Percentiles rank a stretch among this genome's conserved stretches.
These are phyloP conservation scores for Mycteria americana DNA, from an alignment of 2,797 vertebrate genomes.

Conservation along the genomic window DNA sequence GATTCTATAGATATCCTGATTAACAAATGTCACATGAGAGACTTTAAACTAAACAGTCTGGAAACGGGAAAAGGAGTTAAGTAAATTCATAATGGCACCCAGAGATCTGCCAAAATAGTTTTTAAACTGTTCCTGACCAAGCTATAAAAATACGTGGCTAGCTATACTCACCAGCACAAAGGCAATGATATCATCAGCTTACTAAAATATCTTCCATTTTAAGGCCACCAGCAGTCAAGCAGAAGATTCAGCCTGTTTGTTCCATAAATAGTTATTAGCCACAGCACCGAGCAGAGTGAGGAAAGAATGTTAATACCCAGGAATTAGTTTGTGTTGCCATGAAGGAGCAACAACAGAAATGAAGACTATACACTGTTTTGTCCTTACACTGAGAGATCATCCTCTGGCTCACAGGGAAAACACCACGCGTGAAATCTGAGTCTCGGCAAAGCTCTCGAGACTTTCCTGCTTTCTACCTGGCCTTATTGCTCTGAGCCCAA, in stretches of 20 bases:
- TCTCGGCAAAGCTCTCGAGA: not conserved
- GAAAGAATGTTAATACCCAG: not conserved
- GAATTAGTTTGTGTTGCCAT: not conserved
- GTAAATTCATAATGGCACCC: conserved; percentile 45
- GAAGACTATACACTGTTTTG: not conserved
- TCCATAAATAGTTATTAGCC: not conserved
- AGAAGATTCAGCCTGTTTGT: not conserved
- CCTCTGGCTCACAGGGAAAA: not conserved
- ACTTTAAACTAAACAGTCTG: conserved; percentile 52
- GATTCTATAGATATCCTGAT: conserved; percentile 21
- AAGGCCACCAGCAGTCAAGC: not conserved
- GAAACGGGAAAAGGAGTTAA: conserved; percentile 46
- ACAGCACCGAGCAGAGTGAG: not conserved
- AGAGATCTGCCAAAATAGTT: conserved; percentile 48
- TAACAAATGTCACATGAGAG: conserved; percentile 32
- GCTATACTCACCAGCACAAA: not conserved
- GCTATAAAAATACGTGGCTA: conserved; percentile 5
- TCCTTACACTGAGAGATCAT: not conserved
- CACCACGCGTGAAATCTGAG: not conserved
- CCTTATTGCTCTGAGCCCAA: not conserved
- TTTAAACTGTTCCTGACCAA: conserved; percentile 14
- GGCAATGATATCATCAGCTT: not conserved
- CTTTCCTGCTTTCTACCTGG: not conserved
- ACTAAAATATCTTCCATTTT: not conserved
- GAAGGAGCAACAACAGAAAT: not conserved